Percentiles rank a stretch among this genome's conserved stretches.
phyloP scores from a whole-genome alignment of 2,888 invertebrate genomes.

The Sialis lutaria region DNA sequence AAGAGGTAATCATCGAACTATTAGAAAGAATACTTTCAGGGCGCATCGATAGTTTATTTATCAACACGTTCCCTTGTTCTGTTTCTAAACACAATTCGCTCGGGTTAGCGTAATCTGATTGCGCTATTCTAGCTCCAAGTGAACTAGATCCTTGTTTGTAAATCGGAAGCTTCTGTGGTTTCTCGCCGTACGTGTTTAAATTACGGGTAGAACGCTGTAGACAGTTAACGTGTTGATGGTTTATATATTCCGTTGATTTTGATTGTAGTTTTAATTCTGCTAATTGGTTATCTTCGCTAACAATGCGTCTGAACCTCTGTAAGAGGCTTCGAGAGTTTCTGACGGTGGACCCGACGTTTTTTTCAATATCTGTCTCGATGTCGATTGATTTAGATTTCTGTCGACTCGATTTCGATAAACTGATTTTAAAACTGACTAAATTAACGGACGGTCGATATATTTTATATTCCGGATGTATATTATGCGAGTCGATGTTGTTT shows the following conservation, averaged over 20 bases:
- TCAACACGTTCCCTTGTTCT: constrained; percentile 40
- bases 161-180: constrained; percentile 27
- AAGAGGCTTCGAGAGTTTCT: constrained; percentile 30
- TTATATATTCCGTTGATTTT: background rate
- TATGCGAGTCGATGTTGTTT: background rate
- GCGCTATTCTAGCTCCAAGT: constrained; percentile 74
- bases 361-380: constrained; percentile 24
- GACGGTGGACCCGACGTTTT: constrained; percentile 28
- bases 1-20: constrained; percentile 8
- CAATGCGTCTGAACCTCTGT: constrained; percentile 32
- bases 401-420: constrained; percentile 34
- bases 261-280: constrained; percentile 10
- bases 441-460: constrained; percentile 50
- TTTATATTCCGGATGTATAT: constrained; percentile 60
- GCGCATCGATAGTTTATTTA: constrained; percentile 37
- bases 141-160: constrained; percentile 68
- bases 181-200: background rate
- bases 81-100: constrained; percentile 39
- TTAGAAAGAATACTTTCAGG: constrained; percentile 27
- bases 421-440: constrained; percentile 34
- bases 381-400: constrained; percentile 23
- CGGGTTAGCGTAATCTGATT: constrained; percentile 74
- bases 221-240: background rate
- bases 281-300: constrained; percentile 24
- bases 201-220: background rate